Conservation (phyloP, 1,140 invertebrate genomes). For the Chrysopa pallens region DNA sequence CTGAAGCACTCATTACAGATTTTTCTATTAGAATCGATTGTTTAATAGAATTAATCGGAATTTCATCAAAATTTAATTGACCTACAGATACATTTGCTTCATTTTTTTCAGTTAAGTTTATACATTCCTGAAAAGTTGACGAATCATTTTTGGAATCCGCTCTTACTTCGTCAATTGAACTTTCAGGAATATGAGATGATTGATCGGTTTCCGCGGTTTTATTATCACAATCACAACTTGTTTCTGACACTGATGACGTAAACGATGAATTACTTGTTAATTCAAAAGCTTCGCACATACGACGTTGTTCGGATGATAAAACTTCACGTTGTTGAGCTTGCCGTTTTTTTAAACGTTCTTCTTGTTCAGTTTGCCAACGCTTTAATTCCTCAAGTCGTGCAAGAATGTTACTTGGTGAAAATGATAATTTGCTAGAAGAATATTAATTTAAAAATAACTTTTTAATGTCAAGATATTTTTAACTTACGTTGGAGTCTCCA, state of each 20-base stretch:
- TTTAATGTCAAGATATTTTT: background rate
- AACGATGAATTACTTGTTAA: background rate
- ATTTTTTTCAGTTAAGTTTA: background rate
- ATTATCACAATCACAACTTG: constrained; percentile 6
- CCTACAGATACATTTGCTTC: background rate
- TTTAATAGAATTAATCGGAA: background rate
- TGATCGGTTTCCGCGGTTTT: background rate
- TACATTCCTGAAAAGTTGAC: too few species aligned
- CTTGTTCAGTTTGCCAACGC: constrained; percentile 8
- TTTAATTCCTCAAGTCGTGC: constrained; percentile 7
- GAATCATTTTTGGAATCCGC: too few species aligned
- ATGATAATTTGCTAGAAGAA: background rate
- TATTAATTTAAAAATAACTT: background rate
- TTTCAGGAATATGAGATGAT: background rate
- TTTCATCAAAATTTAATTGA: background rate
- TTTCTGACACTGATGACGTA: constrained; percentile 3
- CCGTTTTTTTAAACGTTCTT: constrained; percentile 5
- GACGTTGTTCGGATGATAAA: background rate
- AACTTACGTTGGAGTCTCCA: background rate
- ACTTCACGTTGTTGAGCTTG: background rate
- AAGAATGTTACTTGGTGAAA: constrained; percentile 1
- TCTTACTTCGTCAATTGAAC: background rate
- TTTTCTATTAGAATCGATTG: background rate
- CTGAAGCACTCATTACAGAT: background rate
- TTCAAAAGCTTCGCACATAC: background rate